Percentiles rank a stretch among this genome's conserved stretches.
Conservation (phyloP, 2,113 vertebrate species). For the Cyprinodon tularosa region DNA sequence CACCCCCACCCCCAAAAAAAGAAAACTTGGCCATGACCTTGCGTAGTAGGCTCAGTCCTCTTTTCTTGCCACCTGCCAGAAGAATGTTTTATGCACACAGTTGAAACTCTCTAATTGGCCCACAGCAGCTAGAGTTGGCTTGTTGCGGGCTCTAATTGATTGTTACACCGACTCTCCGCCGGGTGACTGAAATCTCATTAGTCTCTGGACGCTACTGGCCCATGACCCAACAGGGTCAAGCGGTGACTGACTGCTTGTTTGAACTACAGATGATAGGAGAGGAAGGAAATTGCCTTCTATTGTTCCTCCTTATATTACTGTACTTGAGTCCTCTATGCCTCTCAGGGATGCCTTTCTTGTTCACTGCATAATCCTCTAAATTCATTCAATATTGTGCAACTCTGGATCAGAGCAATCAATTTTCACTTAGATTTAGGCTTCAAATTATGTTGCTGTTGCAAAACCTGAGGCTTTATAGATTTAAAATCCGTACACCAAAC, state of each 20-base stretch:
- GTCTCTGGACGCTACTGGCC: slow-evolving; percentile 29
- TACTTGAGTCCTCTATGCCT: not conserved
- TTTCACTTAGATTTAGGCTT: not conserved
- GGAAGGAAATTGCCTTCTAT: not conserved
- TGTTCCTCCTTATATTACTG: not conserved
- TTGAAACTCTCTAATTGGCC: slow-evolving; percentile 57
- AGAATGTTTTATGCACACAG: slow-evolving; percentile 62
- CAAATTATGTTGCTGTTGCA: not conserved
- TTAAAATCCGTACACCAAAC: not conserved
- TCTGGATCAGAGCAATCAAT: not conserved
- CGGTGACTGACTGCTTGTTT: slow-evolving; percentile 7
- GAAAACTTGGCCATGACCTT: slow-evolving; percentile 29
- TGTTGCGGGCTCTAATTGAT: slow-evolving; percentile 56
- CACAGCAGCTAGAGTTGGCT: slow-evolving; percentile 41
- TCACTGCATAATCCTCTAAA: slow-evolving; percentile 11
- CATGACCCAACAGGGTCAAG: slow-evolving; percentile 31
- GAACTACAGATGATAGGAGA: slow-evolving; percentile 21
- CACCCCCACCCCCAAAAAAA: slow-evolving; percentile 1
- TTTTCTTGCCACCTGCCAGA: slow-evolving; percentile 54
- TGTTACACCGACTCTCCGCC: slow-evolving; percentile 30
- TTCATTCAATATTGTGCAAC: slow-evolving; percentile 2
- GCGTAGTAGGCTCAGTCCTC: slow-evolving; percentile 1
- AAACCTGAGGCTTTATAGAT: not conserved
- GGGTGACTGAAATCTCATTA: slow-evolving; percentile 57
- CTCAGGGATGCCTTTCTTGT: not conserved